A percentile compares a stretch with the other conserved stretches of the same genome.
These are phyloP conservation scores for Brachyptera putata DNA, from an alignment of 2,888 invertebrate species.

Conservation along the genomic window DNA sequence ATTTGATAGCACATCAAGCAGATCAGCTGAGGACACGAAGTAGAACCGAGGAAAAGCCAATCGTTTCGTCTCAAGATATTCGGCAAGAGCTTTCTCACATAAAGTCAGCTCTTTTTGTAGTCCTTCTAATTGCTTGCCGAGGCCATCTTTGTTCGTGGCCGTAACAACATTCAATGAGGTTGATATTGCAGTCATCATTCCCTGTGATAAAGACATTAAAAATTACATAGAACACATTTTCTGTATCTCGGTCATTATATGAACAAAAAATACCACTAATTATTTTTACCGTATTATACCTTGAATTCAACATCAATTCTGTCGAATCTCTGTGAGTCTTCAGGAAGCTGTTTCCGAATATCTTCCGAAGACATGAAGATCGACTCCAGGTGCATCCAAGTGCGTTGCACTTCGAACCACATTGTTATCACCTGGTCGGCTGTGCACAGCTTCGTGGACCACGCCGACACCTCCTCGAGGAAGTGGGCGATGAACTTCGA, in stretches of 20 bases:
- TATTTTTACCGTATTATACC: too few species aligned
- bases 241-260: too few species aligned
- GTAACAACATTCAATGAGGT: slow-evolving; percentile 84
- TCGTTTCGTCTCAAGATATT: slow-evolving; percentile 94
- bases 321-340: slow-evolving; percentile 90
- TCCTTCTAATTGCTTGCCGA: slow-evolving; percentile 72
- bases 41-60: slow-evolving; percentile 92
- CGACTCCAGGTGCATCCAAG: slow-evolving; percentile 95
- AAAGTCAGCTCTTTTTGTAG: slow-evolving; percentile 81
- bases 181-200: slow-evolving; percentile 70
- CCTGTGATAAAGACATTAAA: slow-evolving; percentile 45
- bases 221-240: too few species aligned
- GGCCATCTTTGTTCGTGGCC: slow-evolving; percentile 81
- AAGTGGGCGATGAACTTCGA: slow-evolving; percentile 97
- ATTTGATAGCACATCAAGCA: slow-evolving; percentile 90
- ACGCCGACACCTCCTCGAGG: slow-evolving; percentile 86
- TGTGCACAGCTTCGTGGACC: slow-evolving; percentile 88
- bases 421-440: slow-evolving; percentile 91
- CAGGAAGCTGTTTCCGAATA: slow-evolving; percentile 88
- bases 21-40: slow-evolving; percentile 93
- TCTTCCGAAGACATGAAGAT: slow-evolving; percentile 98
- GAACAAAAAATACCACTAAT: too few species aligned
- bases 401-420: slow-evolving; percentile 95
- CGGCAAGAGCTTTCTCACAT: slow-evolving; percentile 94
- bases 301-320: slow-evolving; percentile 88